These are phyloP conservation scores for Paramormyrops hopkinsi DNA, from an alignment of 2,797 vertebrate species.

Conservation along the genomic window DNA sequence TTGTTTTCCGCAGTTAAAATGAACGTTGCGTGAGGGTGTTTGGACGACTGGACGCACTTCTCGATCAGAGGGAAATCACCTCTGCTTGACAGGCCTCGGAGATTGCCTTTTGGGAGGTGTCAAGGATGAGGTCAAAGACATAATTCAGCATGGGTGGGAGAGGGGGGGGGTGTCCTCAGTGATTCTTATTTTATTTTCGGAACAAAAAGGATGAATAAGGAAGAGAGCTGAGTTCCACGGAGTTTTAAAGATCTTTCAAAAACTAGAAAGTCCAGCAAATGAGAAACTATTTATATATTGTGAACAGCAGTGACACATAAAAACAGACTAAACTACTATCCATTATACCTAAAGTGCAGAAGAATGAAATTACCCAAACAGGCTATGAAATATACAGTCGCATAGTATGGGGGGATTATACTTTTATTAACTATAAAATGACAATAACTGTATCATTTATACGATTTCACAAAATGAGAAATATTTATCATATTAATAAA, in stretches of 20 bases:
- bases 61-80: not conserved
- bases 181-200: not conserved
- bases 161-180: not conserved
- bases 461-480: not conserved
- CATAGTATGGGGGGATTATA: not conserved
- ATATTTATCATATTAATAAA: not conserved
- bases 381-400: not conserved
- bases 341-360: not conserved
- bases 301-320: not conserved
- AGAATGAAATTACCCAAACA: not conserved
- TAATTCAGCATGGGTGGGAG: not conserved
- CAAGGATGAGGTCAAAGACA: not conserved
- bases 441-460: not conserved
- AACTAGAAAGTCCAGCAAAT: not conserved
- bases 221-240: not conserved
- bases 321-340: not conserved
- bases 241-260: not conserved
- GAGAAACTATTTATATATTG: not conserved
- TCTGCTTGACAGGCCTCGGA: not conserved
- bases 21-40: not conserved
- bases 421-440: not conserved
- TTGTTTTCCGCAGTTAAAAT: not conserved
- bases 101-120: constrained; percentile 1
- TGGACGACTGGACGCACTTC: not conserved
- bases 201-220: too few relatives aligned